These are phyloP conservation scores for Sarcophilus harrisii DNA, from an alignment of 2,797 vertebrate species.

Conservation along the genomic window DNA sequence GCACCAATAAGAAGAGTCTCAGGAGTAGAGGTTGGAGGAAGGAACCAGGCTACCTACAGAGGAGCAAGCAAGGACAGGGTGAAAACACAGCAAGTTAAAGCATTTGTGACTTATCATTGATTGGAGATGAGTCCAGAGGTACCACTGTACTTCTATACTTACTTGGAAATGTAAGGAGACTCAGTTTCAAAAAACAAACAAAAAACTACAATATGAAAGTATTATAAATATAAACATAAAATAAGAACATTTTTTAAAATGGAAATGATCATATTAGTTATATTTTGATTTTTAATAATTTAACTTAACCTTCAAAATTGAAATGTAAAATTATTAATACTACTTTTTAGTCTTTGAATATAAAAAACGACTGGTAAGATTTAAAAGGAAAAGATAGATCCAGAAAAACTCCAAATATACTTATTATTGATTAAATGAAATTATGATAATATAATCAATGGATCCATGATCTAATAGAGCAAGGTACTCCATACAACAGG, in stretches of 20 bases:
- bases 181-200: neutral
- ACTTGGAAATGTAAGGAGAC: neutral
- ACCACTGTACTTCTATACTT: neutral
- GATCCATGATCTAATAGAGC: neutral
- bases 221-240: neutral
- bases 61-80: neutral
- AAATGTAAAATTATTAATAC: neutral
- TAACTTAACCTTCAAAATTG: neutral
- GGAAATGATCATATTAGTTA: neutral
- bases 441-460: neutral
- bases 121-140: neutral
- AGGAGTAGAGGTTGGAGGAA: neutral
- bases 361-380: neutral
- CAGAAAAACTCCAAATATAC: neutral
- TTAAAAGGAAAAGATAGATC: neutral
- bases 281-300: neutral
- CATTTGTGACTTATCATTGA: neutral
- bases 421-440: neutral
- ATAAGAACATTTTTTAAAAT: neutral
- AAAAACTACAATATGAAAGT: neutral
- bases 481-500: neutral
- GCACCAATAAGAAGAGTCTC: neutral
- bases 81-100: neutral
- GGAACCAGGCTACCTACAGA: neutral
- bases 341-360: neutral